Percentiles rank a stretch among this genome's conserved stretches.
Conservation (phyloP, 1,140 invertebrate species). For the Leptinotarsa undecemlineata region DNA sequence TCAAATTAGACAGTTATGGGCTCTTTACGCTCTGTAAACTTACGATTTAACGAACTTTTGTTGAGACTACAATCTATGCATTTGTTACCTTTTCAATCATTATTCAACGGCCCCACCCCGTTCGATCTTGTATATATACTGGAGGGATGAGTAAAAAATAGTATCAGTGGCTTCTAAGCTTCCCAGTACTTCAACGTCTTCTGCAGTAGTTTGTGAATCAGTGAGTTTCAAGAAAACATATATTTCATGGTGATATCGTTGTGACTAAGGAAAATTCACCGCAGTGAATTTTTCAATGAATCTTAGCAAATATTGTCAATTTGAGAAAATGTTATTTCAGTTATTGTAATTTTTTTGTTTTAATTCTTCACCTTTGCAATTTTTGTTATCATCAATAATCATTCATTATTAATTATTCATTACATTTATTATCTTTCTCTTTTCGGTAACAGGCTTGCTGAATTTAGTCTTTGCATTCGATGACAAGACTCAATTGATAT, state of each 20-base stretch:
- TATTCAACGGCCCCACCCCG: background rate
- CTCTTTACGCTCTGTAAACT: background rate
- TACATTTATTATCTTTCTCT: too few species aligned
- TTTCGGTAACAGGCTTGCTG: too few species aligned
- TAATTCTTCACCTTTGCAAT: too few species aligned
- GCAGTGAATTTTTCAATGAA: too few species aligned
- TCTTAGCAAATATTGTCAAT: too few species aligned
- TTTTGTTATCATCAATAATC: too few species aligned
- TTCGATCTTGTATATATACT: background rate
- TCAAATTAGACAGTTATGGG: conserved; percentile 8
- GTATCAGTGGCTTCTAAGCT: background rate
- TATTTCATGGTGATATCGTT: conserved; percentile 42
- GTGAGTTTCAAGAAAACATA: background rate
- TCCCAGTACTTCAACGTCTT: background rate
- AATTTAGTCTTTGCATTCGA: too few species aligned
- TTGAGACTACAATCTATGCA: conserved; percentile 1
- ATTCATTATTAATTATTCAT: too few species aligned
- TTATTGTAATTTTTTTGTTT: too few species aligned
- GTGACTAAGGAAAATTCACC: too few species aligned
- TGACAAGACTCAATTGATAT: too few species aligned
- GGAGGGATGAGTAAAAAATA: conserved; percentile 3
- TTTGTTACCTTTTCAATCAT: background rate
- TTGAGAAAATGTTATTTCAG: too few species aligned
- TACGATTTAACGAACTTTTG: background rate
- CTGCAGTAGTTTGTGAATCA: background rate